Percentiles rank a stretch among this genome's conserved stretches.
Conservation (phyloP, 37 sponge, comb jelly and placozoan genomes). For the Eunapius fragilis region DNA sequence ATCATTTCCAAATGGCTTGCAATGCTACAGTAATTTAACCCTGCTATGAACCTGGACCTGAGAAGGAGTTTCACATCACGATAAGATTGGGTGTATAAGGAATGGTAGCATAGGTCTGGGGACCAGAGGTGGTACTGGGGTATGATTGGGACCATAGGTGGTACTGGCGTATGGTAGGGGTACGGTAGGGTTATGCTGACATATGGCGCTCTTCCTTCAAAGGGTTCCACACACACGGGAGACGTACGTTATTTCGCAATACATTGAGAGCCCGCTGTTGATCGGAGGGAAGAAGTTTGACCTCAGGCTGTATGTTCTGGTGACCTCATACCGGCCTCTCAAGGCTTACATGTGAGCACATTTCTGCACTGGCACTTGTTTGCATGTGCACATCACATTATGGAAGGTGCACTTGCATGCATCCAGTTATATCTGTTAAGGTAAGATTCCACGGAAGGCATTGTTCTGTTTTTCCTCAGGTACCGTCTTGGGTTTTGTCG, state of each 20-base stretch:
- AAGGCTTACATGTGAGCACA: constrained; percentile 89
- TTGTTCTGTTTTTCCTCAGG: constrained; percentile 22
- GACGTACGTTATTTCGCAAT: constrained; percentile 92
- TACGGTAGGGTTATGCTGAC: too few relatives aligned
- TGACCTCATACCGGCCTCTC: constrained; percentile 90
- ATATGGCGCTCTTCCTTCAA: too few relatives aligned
- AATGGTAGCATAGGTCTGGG: neutral
- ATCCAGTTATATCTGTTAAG: too few relatives aligned
- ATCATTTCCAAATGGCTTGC: too few relatives aligned
- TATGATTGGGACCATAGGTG: neutral
- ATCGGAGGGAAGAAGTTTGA: constrained; percentile 99
- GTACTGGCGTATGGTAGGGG: too few relatives aligned
- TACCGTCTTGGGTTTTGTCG: constrained; percentile 94
- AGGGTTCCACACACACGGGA: constrained; percentile 85
- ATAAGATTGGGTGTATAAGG: neutral
- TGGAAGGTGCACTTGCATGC: too few relatives aligned
- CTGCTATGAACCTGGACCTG: too few relatives aligned
- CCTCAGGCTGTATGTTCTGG: constrained; percentile 94
- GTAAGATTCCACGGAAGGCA: neutral
- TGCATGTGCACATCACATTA: neutral
- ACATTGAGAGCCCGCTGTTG: constrained; percentile 94
- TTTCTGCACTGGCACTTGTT: neutral
- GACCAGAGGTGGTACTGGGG: neutral
- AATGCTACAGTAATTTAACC: too few relatives aligned
- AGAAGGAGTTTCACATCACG: neutral